Evolutionary conservation across 2,888 invertebrate genomes (phyloP), one percentile per base, ranked within the genome.

Genomic region (Polyommatus iphigenia): DNA sequence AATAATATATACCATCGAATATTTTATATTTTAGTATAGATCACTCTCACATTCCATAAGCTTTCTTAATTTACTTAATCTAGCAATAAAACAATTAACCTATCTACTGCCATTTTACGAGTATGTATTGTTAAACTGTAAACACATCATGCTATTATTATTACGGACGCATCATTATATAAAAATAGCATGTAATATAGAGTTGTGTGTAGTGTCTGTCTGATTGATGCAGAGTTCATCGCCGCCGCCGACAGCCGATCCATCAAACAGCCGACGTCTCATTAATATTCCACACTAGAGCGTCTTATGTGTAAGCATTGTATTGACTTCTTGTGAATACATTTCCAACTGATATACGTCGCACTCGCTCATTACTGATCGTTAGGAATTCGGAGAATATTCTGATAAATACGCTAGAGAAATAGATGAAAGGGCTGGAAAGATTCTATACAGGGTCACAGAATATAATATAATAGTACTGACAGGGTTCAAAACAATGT

Each of bases 241-340:
- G 72, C 77, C 71, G 76, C 67, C 78, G 78, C 78, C 77, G 81
- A 79, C 80, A 80, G 78, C 71, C 79, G 73, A 82, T 82, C 82
- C 79, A 80, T 82, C 82, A 82, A 72, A 72, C 72, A 59, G 71
- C 46, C 75, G 80, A 76, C 79, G 71, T 71, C 80, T 81, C 81
- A 81, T 81, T 81, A 81, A 81, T 81, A 81, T 81, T 79, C 81
- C 78, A 73, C 80, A 78, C 76, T 72, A 79, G 75, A 79, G 67
- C 71, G 57, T 76, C 62, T 71, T 57, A 72, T 77, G 57, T 71
- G 50, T 71, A 71, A 67, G 50, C 77, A 72, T 36, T 57, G 57
- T 77, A 36, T 57, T 77, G 77, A 77, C 72, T 77, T 41, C 77
- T 57, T 24, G 72, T 15, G 75, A 75, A 75, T 75, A 50, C 29